Conservation (phyloP, 2,113 vertebrate species). For the Ceratotherium simum region DNA sequence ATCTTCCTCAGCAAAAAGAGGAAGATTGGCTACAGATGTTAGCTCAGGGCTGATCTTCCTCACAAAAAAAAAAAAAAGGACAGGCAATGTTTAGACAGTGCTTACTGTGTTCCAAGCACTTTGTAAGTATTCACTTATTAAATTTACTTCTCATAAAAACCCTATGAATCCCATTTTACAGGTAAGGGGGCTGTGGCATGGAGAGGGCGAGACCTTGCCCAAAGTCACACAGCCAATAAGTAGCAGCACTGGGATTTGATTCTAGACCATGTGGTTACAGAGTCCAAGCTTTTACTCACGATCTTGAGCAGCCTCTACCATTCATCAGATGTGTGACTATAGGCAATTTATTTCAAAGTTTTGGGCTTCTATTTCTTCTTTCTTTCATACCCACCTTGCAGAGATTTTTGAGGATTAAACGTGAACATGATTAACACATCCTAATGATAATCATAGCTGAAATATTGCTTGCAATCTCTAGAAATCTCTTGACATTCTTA, state of each 20-base stretch:
- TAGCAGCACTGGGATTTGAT: background rate
- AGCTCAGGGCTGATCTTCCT: too few species aligned
- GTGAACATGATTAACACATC: background rate
- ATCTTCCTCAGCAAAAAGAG: too few species aligned
- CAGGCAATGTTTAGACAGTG: rapidly evolving
- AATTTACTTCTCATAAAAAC: background rate
- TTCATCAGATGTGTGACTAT: too few species aligned
- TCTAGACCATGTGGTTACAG: background rate
- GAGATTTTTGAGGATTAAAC: background rate
- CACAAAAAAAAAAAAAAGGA: background rate
- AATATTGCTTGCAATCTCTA: background rate
- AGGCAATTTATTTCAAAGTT: background rate
- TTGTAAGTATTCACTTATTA: rapidly evolving
- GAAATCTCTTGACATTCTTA: background rate
- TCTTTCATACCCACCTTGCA: background rate
- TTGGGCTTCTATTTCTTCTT: background rate
- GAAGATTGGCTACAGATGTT: too few species aligned
- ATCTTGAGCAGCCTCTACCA: background rate
- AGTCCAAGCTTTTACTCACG: rapidly evolving
- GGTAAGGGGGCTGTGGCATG: background rate
- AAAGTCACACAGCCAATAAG: background rate
- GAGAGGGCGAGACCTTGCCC: background rate
- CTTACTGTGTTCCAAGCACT: rapidly evolving
- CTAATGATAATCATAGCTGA: background rate
- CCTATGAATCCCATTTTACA: background rate